Evolutionary conservation across 2,888 invertebrate genomes (phyloP).

Genomic region (Tipula vernalis): DNA sequence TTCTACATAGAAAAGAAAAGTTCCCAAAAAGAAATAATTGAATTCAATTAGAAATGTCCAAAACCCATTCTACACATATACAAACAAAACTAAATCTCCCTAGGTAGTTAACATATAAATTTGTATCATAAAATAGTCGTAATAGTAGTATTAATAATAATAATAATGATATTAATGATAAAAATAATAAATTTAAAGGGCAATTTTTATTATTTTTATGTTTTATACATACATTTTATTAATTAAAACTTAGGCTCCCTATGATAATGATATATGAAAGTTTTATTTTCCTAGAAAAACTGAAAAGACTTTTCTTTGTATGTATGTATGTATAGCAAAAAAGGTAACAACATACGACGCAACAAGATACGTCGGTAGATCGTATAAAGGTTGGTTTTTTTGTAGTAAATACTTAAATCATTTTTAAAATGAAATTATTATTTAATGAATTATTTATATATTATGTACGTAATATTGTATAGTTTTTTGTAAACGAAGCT

Average conservation of each 20-base stretch:
- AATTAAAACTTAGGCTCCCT: not conserved
- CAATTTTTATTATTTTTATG: not conserved
- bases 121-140: not conserved
- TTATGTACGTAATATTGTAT: not conserved
- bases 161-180: not conserved
- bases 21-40: not conserved
- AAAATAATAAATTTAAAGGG: not conserved
- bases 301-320: not conserved
- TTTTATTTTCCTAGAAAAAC: not conserved
- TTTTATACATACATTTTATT: not conserved
- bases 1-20: not conserved
- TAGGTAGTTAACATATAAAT: not conserved
- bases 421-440: not conserved
- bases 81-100: not conserved
- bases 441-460: not conserved
- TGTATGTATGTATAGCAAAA: not conserved
- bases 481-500: not conserved
- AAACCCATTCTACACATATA: not conserved
- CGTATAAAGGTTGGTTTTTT: not conserved
- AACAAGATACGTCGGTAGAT: not conserved
- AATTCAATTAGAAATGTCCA: not conserved
- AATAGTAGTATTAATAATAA: not conserved
- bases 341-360: not conserved
- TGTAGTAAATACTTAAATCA: not conserved
- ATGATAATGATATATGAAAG: not conserved